Percentiles rank a stretch among this genome's conserved stretches.
Conservation (phyloP, 1,140 invertebrate genomes). For the Neomicropteryx cornuta region DNA sequence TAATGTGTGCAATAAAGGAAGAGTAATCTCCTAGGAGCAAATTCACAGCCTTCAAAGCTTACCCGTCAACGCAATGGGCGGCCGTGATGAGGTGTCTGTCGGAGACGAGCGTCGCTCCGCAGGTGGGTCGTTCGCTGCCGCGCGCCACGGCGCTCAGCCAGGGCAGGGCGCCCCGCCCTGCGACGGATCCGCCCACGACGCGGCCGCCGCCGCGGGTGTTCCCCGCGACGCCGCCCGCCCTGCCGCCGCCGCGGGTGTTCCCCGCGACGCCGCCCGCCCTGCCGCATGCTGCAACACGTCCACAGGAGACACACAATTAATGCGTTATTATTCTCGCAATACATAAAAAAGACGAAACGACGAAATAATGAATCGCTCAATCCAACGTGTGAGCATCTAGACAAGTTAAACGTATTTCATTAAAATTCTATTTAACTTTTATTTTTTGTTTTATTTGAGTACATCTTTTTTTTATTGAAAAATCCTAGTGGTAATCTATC, state of each 20-base stretch:
- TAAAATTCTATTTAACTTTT: slow-evolving; percentile 1
- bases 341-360: not conserved
- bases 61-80: slow-evolving; percentile 37
- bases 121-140: slow-evolving; percentile 26
- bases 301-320: slow-evolving; percentile 9
- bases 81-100: slow-evolving; percentile 34
- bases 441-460: not conserved
- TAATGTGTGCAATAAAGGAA: too few species aligned
- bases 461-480: not conserved
- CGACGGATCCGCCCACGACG: slow-evolving; percentile 30
- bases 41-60: slow-evolving; percentile 11
- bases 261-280: slow-evolving; percentile 24
- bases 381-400: not conserved
- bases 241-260: too few species aligned
- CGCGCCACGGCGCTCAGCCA: slow-evolving; percentile 33
- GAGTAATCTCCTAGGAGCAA: too few species aligned
- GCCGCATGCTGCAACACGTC: slow-evolving; percentile 24
- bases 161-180: slow-evolving; percentile 29
- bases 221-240: too few species aligned
- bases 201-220: too few species aligned
- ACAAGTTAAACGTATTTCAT: not conserved
- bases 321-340: not conserved
- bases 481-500: not conserved
- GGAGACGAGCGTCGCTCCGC: slow-evolving; percentile 34
- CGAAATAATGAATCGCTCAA: not conserved